A percentile compares a stretch with the other conserved stretches of the same genome.
Evolutionary conservation across 1,140 invertebrate genomes (phyloP).

Genomic region (Drosophila equinoxialis): DNA sequence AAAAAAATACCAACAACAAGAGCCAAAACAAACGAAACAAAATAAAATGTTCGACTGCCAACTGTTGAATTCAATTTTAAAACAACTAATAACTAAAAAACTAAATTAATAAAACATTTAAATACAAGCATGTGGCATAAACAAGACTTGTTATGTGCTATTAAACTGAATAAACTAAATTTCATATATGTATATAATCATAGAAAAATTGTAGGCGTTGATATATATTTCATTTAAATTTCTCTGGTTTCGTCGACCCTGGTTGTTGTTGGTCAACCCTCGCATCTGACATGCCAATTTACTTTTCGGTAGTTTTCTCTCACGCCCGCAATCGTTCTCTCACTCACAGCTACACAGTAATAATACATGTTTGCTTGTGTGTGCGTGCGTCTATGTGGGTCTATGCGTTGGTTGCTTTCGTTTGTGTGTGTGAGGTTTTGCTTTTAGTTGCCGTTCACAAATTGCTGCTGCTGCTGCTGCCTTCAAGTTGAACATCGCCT

Average conservation of each 20-base stretch:
- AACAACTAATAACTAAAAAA: too few relatives aligned
- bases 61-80: background rate
- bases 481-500: conserved; percentile 33
- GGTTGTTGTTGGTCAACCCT: conserved; percentile 45
- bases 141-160: too few relatives aligned
- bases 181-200: background rate
- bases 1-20: background rate
- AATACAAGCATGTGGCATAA: too few relatives aligned
- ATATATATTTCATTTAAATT: background rate
- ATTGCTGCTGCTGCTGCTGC: conserved; percentile 45
- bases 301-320: conserved; percentile 26
- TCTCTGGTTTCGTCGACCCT: background rate
- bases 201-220: background rate
- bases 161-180: too few relatives aligned
- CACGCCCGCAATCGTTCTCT: conserved; percentile 38
- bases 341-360: background rate
- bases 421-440: conserved; percentile 18
- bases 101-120: too few relatives aligned
- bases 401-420: conserved; percentile 20
- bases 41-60: background rate
- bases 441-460: conserved; percentile 42
- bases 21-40: background rate
- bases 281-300: conserved; percentile 47
- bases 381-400: background rate
- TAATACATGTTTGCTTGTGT: background rate